A percentile compares a stretch with the other conserved stretches of the same genome.
These are phyloP conservation scores for Amaurobius ferox DNA, from an alignment of 2,888 invertebrate species.

Conservation along the genomic window DNA sequence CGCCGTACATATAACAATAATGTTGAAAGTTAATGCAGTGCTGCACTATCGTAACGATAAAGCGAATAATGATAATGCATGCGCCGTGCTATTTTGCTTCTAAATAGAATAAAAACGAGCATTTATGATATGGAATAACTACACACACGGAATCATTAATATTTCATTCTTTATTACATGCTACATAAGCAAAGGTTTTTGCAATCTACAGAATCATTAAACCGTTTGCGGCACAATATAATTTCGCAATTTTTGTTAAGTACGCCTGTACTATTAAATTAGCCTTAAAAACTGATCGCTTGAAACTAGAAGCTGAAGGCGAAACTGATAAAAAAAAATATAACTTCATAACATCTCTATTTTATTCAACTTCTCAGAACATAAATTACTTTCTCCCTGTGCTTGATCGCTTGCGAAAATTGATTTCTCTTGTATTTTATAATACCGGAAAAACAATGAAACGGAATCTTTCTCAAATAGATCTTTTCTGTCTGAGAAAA, in stretches of 20 bases:
- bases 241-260: not conserved
- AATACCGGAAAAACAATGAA: conserved; percentile 10
- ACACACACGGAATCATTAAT: not conserved
- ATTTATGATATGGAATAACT: not conserved
- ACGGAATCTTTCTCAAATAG: not conserved
- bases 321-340: not conserved
- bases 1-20: no score
- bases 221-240: not conserved
- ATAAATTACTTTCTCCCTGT: conserved; percentile 1
- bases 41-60: not conserved
- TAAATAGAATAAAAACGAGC: not conserved
- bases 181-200: not conserved
- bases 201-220: not conserved
- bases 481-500: not conserved
- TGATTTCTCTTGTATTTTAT: conserved; percentile 4
- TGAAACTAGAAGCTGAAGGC: not conserved
- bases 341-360: not conserved
- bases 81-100: not conserved
- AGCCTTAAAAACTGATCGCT: not conserved
- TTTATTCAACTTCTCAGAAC: not conserved
- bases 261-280: not conserved
- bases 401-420: conserved; percentile 9
- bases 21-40: no score
- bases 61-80: not conserved
- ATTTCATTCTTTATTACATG: not conserved